Percentiles rank a stretch among this genome's conserved stretches.
phyloP scores from a whole-genome alignment of 2,797 vertebrate species.

The Miichthys miiuy region DNA sequence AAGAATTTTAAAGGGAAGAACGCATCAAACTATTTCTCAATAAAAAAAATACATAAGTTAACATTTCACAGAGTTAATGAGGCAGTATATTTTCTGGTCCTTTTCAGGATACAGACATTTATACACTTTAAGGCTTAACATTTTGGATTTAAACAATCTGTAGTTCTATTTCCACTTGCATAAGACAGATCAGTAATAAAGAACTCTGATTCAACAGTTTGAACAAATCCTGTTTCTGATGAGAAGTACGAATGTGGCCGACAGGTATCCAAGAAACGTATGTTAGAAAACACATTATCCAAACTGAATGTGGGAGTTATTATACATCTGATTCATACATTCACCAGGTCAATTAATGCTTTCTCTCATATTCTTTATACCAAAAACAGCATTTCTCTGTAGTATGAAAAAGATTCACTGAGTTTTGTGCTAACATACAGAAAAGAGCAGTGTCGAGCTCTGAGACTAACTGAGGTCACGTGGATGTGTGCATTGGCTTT shows the following conservation, averaged over 20 bases:
- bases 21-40: background rate
- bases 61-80: conserved; percentile 16
- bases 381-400: conserved; percentile 24
- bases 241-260: background rate
- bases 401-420: conserved; percentile 33
- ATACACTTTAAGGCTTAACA: conserved; percentile 9
- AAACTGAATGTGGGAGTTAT: conserved; percentile 13
- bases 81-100: conserved; percentile 3
- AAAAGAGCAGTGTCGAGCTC: conserved; percentile 44
- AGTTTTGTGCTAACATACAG: conserved; percentile 24
- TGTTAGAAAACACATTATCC: conserved; percentile 18
- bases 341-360: conserved; percentile 73
- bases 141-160: background rate
- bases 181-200: conserved; percentile 28
- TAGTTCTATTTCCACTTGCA: conserved; percentile 35
- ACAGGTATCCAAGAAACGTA: background rate
- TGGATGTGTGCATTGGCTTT: conserved; percentile 13
- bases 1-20: background rate
- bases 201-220: conserved; percentile 22
- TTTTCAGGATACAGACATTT: background rate
- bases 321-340: conserved; percentile 52
- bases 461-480: conserved; percentile 43
- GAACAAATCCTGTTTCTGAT: background rate
- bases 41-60: conserved; percentile 38
- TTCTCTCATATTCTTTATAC: conserved; percentile 21